These are phyloP conservation scores for Catajapyx aquilonaris DNA, from an alignment of 1,140 invertebrate species.

Conservation along the genomic window DNA sequence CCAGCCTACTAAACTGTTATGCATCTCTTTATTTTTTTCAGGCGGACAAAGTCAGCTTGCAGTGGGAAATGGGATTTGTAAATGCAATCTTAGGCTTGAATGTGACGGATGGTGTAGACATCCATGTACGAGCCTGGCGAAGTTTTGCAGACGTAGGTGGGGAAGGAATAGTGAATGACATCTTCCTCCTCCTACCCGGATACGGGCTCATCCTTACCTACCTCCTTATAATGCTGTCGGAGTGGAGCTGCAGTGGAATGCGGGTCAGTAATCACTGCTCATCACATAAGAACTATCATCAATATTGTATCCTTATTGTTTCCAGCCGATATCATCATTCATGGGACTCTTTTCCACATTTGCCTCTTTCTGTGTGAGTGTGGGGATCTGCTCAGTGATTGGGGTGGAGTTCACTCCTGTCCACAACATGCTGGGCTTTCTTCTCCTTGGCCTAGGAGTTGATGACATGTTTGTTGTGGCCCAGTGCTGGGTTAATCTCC, in stretches of 20 bases:
- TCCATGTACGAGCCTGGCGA: slow-evolving; percentile 4
- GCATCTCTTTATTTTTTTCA: slow-evolving; percentile 1
- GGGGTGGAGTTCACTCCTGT: slow-evolving; percentile 58
- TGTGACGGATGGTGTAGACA: slow-evolving; percentile 24
- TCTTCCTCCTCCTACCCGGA: slow-evolving; percentile 41
- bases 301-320: slow-evolving; percentile 8
- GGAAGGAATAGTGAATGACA: slow-evolving; percentile 43
- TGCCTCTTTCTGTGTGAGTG: slow-evolving; percentile 49
- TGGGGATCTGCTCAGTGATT: slow-evolving; percentile 46
- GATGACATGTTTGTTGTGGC: slow-evolving; percentile 67
- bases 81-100: slow-evolving; percentile 36
- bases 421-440: slow-evolving; percentile 56
- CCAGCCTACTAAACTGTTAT: no score
- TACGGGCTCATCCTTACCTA: slow-evolving; percentile 49
- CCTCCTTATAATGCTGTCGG: slow-evolving; percentile 45
- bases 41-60: slow-evolving; percentile 14
- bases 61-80: slow-evolving; percentile 41
- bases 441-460: slow-evolving; percentile 56
- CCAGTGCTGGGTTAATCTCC: slow-evolving; percentile 37
- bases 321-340: slow-evolving; percentile 31
- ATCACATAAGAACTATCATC: slow-evolving; percentile 15
- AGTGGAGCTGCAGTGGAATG: slow-evolving; percentile 50
- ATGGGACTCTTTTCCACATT: slow-evolving; percentile 46
- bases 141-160: slow-evolving; percentile 48
- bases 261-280: slow-evolving; percentile 23